phyloP scores from a whole-genome alignment of 2,888 invertebrate genomes.

The Cheilosia vernalis region DNA sequence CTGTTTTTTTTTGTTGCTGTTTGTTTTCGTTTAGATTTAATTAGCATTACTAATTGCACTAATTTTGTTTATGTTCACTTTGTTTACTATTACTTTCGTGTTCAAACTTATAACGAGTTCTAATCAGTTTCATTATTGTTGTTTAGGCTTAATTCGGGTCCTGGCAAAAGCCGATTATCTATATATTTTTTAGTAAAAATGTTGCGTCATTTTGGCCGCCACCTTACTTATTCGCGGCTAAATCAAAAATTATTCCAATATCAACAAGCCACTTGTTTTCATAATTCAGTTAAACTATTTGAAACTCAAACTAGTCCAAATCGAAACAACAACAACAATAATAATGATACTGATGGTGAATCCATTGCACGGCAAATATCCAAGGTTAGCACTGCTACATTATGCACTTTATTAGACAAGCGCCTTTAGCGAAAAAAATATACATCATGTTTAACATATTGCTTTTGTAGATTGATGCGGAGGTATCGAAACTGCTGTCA shows the following conservation, averaged over 20 bases:
- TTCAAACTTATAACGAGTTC: constrained; percentile 68
- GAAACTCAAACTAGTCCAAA: constrained; percentile 53
- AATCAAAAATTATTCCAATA: constrained; percentile 65
- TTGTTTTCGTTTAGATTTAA: neutral
- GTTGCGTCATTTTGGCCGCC: constrained; percentile 82
- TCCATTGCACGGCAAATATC: constrained; percentile 80
- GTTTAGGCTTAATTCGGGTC: constrained; percentile 80
- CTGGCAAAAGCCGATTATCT: constrained; percentile 51
- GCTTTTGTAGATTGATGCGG: constrained; percentile 90
- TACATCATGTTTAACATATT: constrained; percentile 46
- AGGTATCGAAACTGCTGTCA: constrained; percentile 91
- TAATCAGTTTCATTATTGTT: constrained; percentile 82
- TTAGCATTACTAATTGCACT: constrained; percentile 28
- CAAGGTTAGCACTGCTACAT: constrained; percentile 81
- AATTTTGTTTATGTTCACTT: constrained; percentile 31
- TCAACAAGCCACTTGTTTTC: constrained; percentile 57
- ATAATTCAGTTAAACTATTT: constrained; percentile 55
- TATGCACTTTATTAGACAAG: constrained; percentile 74
- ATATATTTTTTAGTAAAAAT: constrained; percentile 77
- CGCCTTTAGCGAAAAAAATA: neutral
- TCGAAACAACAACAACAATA: constrained; percentile 77
- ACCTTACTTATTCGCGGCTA: constrained; percentile 75
- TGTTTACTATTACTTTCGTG: constrained; percentile 28
- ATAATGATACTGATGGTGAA: constrained; percentile 79
- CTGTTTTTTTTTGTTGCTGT: neutral